A percentile compares a stretch with the other conserved stretches of the same genome.
phyloP scores from a whole-genome alignment of 2,888 invertebrate species.

The Chaitophorus viminalis region DNA sequence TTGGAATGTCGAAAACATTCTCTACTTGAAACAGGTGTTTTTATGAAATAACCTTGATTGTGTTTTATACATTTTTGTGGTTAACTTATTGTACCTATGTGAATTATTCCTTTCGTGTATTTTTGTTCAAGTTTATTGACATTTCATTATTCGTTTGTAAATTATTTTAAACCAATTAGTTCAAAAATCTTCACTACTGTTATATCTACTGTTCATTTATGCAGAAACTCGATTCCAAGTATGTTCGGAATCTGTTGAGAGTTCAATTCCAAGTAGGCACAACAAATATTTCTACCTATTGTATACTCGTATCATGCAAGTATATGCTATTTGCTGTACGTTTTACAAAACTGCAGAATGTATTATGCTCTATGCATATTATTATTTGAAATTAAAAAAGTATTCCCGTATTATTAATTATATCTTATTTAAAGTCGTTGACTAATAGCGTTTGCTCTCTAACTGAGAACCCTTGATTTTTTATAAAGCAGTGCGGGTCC shows the following conservation, averaged over 20 bases:
- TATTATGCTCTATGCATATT: not conserved
- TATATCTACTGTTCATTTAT: not conserved
- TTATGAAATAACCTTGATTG: conserved; percentile 37
- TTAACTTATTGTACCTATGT: conserved; percentile 24
- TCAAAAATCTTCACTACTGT: not conserved
- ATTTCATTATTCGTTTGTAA: conserved; percentile 1
- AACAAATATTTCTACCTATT: not conserved
- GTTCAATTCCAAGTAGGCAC: not conserved
- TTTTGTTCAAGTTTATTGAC: conserved; percentile 26
- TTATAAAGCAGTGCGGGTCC: no score
- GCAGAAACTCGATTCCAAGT: not conserved
- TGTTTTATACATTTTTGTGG: conserved; percentile 43
- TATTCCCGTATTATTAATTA: not conserved
- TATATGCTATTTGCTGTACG: no score
- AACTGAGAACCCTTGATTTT: not conserved
- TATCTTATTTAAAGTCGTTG: not conserved
- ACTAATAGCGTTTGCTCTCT: not conserved
- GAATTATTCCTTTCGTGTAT: conserved; percentile 14
- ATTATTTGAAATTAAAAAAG: not conserved
- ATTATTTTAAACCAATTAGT: conserved; percentile 11
- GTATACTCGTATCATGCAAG: not conserved
- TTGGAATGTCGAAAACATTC: conserved; percentile 50
- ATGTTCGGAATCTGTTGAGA: not conserved
- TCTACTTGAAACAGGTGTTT: conserved; percentile 28
- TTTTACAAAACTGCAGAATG: not conserved